Conservation (phyloP, 2,113 vertebrate species). For the Pelecanus crispus region DNA sequence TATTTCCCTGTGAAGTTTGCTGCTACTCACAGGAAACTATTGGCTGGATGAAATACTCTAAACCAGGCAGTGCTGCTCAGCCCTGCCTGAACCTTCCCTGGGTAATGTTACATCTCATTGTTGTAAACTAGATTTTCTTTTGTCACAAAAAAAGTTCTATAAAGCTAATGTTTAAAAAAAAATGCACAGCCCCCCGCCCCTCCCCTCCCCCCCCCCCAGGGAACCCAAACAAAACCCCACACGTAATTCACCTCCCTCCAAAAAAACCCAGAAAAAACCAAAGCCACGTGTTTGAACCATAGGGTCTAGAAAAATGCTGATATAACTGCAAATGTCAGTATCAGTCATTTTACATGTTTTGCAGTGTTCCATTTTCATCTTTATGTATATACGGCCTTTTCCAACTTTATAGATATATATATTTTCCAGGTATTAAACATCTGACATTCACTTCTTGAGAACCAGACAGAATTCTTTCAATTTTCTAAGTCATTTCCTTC, state of each 20-base stretch:
- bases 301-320: neutral
- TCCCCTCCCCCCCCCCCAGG: too few species aligned
- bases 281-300: neutral
- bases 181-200: too few species aligned
- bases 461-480: neutral
- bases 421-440: neutral
- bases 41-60: neutral
- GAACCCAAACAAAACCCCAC: neutral
- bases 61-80: neutral
- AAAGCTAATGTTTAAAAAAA: neutral
- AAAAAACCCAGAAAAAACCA: neutral
- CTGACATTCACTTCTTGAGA: neutral
- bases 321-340: neutral
- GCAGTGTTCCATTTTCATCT: neutral
- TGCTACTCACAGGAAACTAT: neutral
- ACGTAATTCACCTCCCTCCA: neutral
- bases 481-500: neutral
- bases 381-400: neutral
- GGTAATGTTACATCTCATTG: neutral
- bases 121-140: neutral
- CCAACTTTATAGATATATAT: neutral
- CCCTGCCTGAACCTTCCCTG: neutral
- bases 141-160: neutral
- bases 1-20: neutral
- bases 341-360: neutral